phyloP scores from a whole-genome alignment of 1,140 invertebrate genomes.

The Mercenaria mercenaria region DNA sequence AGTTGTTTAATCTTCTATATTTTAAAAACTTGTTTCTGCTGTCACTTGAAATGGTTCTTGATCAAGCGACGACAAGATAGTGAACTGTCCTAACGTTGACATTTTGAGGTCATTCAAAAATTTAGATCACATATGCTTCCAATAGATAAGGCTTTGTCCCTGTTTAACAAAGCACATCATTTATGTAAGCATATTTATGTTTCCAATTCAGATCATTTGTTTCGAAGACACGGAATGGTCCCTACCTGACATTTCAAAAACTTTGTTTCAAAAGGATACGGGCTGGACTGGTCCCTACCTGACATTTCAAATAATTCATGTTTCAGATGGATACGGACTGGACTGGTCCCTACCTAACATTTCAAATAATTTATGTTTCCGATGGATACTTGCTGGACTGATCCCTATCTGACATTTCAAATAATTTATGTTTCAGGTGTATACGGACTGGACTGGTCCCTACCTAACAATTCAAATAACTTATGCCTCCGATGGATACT shows the following conservation, averaged over 20 bases:
- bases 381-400: constrained; percentile 53
- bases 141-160: constrained; percentile 40
- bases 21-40: no score
- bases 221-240: constrained; percentile 39
- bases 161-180: no score
- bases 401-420: constrained; percentile 47
- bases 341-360: background rate
- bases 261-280: background rate
- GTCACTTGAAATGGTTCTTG: no score
- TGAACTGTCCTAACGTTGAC: no score
- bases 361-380: no score
- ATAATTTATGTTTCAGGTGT: background rate
- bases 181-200: no score
- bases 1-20: no score
- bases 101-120: no score
- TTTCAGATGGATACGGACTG: constrained; percentile 60
- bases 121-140: constrained; percentile 43
- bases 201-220: constrained; percentile 54
- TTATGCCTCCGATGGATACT: no score
- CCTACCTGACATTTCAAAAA: no score
- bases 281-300: background rate
- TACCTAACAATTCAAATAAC: no score
- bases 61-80: no score
- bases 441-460: constrained; percentile 2
- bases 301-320: constrained; percentile 52